These are phyloP conservation scores for Tolmerus cingulatus DNA, from an alignment of 2,888 invertebrate species.

Conservation along the genomic window DNA sequence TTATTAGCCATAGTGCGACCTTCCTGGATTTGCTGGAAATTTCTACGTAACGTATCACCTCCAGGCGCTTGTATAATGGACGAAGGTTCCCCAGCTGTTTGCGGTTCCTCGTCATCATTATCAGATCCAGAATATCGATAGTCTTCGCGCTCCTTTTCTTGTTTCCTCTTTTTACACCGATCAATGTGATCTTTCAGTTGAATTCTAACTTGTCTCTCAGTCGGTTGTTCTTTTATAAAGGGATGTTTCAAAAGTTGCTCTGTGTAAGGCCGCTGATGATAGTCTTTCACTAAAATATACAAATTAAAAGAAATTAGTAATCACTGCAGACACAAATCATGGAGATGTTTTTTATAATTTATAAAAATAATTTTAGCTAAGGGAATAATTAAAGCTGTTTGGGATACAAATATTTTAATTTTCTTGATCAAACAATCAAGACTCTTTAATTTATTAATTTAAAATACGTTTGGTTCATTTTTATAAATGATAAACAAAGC, in stretches of 20 bases:
- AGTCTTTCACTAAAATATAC: conserved; percentile 83
- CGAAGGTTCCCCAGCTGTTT: conserved; percentile 91
- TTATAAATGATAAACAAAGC: too few species aligned
- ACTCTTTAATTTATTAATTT: too few species aligned
- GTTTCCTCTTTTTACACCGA: conserved; percentile 93
- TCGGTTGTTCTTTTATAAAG: conserved; percentile 98
- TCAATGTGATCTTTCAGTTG: conserved; percentile 99
- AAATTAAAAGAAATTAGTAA: background rate
- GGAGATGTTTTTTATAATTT: background rate
- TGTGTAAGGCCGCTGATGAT: conserved; percentile 97
- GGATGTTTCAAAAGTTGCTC: conserved; percentile 97
- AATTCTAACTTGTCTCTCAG: conserved; percentile 96
- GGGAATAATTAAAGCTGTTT: too few species aligned
- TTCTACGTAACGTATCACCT: conserved; percentile 94
- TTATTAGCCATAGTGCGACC: conserved; percentile 70
- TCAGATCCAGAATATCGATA: conserved; percentile 94
- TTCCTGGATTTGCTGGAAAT: conserved; percentile 97
- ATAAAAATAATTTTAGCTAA: too few species aligned
- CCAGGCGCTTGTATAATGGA: conserved; percentile 88
- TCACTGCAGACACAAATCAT: background rate
- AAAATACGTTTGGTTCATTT: too few species aligned
- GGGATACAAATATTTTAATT: too few species aligned
- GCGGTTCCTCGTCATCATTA: conserved; percentile 94
- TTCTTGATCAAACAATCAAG: too few species aligned
- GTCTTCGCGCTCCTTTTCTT: conserved; percentile 82